phyloP scores from a whole-genome alignment of 1,140 invertebrate genomes.

The Ptiloglossa arizonensis region DNA sequence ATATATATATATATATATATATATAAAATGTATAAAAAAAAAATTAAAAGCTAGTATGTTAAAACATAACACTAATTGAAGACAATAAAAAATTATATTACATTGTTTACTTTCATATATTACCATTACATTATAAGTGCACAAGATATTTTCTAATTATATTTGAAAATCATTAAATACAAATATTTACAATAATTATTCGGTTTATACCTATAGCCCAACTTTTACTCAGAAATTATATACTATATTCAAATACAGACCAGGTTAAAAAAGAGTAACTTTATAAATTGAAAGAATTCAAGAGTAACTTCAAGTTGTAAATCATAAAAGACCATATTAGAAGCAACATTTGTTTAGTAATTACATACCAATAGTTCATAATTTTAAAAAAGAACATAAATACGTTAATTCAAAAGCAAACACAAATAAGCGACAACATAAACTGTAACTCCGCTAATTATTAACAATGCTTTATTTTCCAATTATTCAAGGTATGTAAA shows the following conservation, averaged over 20 bases:
- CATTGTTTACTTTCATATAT: background rate
- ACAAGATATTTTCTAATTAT: no score
- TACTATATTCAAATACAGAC: background rate
- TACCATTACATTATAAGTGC: background rate
- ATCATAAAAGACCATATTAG: background rate
- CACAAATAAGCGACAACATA: slow-evolving; percentile 22
- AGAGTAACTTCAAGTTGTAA: background rate
- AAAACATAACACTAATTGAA: background rate
- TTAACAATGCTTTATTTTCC: slow-evolving; percentile 32
- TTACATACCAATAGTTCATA: background rate
- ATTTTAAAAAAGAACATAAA: slow-evolving; percentile 15
- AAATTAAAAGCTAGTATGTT: no score
- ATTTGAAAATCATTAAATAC: no score
- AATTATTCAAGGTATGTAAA: slow-evolving; percentile 23
- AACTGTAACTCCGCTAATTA: slow-evolving; percentile 13
- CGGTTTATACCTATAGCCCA: background rate
- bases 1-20: no score
- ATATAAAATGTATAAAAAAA: no score
- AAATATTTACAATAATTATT: background rate
- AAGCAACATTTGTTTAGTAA: background rate
- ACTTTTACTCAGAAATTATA: background rate
- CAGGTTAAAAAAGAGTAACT: background rate
- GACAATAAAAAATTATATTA: no score
- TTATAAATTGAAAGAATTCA: background rate
- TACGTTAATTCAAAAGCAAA: background rate